Conservation (phyloP, 2,113 vertebrate genomes). For the Athene cunicularia region DNA sequence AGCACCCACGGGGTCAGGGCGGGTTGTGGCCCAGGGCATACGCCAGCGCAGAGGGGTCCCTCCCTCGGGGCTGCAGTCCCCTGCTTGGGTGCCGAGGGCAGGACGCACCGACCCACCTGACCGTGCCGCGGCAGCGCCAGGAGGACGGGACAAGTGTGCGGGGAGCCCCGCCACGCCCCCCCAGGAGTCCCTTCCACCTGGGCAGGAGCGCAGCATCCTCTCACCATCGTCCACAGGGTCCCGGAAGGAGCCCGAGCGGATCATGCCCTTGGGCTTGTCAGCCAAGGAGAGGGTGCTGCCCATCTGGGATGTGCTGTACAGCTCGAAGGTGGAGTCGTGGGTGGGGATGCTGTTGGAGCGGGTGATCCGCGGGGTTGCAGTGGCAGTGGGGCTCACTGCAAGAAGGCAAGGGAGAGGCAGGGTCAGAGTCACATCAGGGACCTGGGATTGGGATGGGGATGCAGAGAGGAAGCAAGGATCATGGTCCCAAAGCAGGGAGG, state of each 20-base stretch:
- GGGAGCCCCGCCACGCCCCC: background rate
- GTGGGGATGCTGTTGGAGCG: constrained; percentile 98
- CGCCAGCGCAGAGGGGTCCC: background rate
- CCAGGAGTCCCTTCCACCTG: background rate
- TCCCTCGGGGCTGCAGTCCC: background rate
- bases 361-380: constrained; percentile 87
- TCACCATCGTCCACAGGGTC: constrained; percentile 91
- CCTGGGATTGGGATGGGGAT: background rate
- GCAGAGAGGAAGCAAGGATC: background rate
- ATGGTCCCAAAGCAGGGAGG: background rate
- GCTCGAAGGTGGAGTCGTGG: constrained; percentile 90
- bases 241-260: constrained; percentile 95
- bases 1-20: background rate
- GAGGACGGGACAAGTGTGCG: background rate
- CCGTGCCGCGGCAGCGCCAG: background rate
- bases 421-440: constrained; percentile 17
- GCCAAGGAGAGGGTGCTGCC: constrained; percentile 94
- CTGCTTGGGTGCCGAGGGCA: rapidly evolving
- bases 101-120: background rate
- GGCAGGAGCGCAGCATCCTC: constrained; percentile 13
- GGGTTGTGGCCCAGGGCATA: background rate
- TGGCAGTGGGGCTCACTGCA: constrained; percentile 83
- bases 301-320: constrained; percentile 87
- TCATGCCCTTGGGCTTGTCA: constrained; percentile 92
- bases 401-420: constrained; percentile 46